Evolutionary conservation across 2,888 invertebrate genomes (phyloP).

Genomic region (Megalurothrips usitatus): DNA sequence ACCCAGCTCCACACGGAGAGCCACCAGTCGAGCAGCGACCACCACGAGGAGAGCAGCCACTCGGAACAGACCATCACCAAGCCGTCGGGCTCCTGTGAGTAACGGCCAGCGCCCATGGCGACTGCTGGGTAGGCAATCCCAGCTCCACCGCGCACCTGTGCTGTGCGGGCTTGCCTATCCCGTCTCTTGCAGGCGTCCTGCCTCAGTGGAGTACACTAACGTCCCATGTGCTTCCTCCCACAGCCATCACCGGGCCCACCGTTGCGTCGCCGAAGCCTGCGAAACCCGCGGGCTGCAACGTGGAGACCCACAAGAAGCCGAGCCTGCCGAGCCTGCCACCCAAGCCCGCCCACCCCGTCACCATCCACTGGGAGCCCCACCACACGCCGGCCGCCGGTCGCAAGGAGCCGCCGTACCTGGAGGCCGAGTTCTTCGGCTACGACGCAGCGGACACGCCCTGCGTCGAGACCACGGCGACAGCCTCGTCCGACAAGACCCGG

Average conservation of each 20-base stretch:
- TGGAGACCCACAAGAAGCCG: background rate
- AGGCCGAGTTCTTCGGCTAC: conserved; percentile 1
- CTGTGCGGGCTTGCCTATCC: background rate
- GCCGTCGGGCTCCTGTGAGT: background rate
- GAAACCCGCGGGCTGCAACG: background rate
- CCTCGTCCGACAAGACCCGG: no score
- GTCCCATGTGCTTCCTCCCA: background rate
- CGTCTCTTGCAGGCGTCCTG: background rate
- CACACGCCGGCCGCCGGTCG: background rate
- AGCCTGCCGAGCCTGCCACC: background rate
- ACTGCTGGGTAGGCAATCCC: background rate
- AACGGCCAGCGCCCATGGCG: background rate
- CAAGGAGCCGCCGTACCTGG: background rate
- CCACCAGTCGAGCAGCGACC: background rate
- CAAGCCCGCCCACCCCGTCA: conserved; percentile 3
- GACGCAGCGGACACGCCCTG: background rate
- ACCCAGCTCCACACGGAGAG: background rate
- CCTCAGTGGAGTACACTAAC: no score
- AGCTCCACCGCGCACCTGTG: background rate
- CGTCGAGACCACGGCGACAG: background rate
- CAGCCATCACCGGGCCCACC: background rate
- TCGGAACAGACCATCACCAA: background rate
- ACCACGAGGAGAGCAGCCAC: background rate
- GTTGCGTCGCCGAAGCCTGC: background rate
- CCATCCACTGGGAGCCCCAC: background rate